Base-by-base conservation (phyloP, 2,888 invertebrate species). In the Cabera pusaria region DNA sequence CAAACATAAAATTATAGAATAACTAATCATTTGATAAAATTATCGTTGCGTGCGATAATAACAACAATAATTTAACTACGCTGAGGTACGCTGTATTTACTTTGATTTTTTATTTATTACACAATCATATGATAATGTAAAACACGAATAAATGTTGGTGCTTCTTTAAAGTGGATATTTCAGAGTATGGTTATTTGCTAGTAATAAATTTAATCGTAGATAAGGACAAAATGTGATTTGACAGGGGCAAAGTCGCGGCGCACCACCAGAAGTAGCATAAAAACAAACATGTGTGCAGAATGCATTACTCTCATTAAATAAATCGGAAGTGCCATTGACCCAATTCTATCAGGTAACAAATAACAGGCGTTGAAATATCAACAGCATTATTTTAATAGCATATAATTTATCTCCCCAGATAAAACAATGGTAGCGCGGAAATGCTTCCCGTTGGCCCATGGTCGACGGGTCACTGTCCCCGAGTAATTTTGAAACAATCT, bases 401-500 rank as follows among this genome's bases (percentile, higher is more conserved):
- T 14, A 33, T 14, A 14, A 29, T 34, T 29, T 21, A 35, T 44
- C 20, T 39, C 14, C 21, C 16, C 18, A 31, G 17, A 34, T 38
- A 32, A 42, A 42, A 46, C 46, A 46, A 43, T 43, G 22, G 19
- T 28, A 27, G 39, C 29, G 24, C 36, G 40, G 47, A 43, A 36
- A 39, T 47, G 12, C 19, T 39, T 17, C 20, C 24, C 4, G 25
- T n/a, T 12, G 38, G 7, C 34, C 34, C 34, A 39, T 24, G 29
- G 44, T 6, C 38, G 16, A 16, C 33, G 16, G 44, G 34, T 44
- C 44, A 20, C 29, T 39, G 44, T 16, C 29, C 44, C 17, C 16
- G 5, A 11, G 23, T 10, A 20, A 14, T 42, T 44, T 32, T 14
- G 7, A 37, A 40, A 42, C 34, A 24, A 12, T 21, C 14, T 33